These are phyloP conservation scores for Pyrrhosoma nymphula DNA, from an alignment of 2,888 invertebrate species.

Conservation along the genomic window DNA sequence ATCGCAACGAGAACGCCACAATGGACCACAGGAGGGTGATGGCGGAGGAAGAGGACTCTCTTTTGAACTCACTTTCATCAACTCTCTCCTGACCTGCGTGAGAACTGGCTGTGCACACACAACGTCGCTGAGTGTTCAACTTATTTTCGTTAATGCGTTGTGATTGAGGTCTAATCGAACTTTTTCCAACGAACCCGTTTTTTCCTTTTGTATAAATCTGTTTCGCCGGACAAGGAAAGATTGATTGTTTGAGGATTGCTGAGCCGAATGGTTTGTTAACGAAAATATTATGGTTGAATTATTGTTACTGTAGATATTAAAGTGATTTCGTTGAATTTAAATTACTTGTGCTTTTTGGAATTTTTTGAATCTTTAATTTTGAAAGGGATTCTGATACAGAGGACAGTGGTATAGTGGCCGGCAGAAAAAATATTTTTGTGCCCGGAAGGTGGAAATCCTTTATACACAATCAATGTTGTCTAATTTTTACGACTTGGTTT, in stretches of 20 bases:
- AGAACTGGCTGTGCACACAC: conserved; percentile 55
- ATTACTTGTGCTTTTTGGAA: not conserved
- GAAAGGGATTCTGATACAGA: no score
- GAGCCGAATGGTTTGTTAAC: not conserved
- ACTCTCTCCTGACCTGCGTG: not conserved
- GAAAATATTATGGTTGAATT: conserved; percentile 42
- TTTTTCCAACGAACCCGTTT: conserved; percentile 21
- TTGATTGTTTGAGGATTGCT: not conserved
- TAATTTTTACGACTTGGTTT: no score
- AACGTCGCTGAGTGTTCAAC: conserved; percentile 37
- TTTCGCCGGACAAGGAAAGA: not conserved
- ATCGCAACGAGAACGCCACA: conserved; percentile 16
- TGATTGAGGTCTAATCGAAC: not conserved
- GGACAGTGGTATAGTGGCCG: no score
- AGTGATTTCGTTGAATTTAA: conserved; percentile 27
- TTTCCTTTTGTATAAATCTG: conserved; percentile 7
- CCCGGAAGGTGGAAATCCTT: no score
- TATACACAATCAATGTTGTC: no score
- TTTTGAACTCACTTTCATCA: not conserved
- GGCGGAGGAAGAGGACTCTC: not conserved
- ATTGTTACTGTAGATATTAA: conserved; percentile 55
- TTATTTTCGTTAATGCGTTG: conserved; percentile 2
- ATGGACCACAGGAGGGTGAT: not conserved
- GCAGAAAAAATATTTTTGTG: no score
- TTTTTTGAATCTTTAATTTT: no score